Base-by-base conservation (phyloP, 1,140 invertebrate species). In the Harpegnathos saltator region DNA sequence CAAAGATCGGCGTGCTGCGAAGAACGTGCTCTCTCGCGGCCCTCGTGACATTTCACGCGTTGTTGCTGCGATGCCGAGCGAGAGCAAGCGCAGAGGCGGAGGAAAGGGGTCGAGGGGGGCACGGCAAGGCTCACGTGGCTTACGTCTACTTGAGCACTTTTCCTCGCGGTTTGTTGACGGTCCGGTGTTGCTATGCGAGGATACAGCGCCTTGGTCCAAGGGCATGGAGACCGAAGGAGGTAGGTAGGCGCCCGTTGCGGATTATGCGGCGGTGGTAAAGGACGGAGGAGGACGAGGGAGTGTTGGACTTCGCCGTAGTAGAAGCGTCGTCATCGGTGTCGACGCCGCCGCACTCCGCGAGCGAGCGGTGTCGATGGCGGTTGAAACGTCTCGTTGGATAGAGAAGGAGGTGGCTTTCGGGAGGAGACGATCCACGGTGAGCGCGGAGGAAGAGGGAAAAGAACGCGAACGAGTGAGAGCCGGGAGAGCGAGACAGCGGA, bases 111-210 rank as follows among this genome's bases (percentile, higher is more conserved):
- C 12, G 29, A 26, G 62, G 12, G 62, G 17, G 44, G n/a, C 17
- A 12, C 15, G 26, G 52, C 11, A 48, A 12, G 2, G 48, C 11
- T 44, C 38, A 9, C 38, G 38, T 44, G 11, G 38, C 38, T 44
- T 11, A 44, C 38, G 38, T 5, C 26, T 11, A 63, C 44, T 66
- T 22, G 48, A 24, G n/a, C 14, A 80, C 38, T 80, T 80, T 80
- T 69, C n/a, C 65, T 80, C 65, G 33, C 5, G 29, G n/a, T 58
- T 80, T 48, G 52, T 69, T 44, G 33, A 58, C 63, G 63, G 14
- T 69, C 22, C 22, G 63, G 75, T 69, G 66, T 78, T 80, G 75
- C 75, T 80, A 78, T 69, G 75, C 63, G 33, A 77, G 48, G 61
- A 38, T 38, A 63, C 61, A 29, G 33, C 22, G 38, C 19, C 62